phyloP scores from a whole-genome alignment of 1,140 invertebrate species.

The Drosophila micromelanica region DNA sequence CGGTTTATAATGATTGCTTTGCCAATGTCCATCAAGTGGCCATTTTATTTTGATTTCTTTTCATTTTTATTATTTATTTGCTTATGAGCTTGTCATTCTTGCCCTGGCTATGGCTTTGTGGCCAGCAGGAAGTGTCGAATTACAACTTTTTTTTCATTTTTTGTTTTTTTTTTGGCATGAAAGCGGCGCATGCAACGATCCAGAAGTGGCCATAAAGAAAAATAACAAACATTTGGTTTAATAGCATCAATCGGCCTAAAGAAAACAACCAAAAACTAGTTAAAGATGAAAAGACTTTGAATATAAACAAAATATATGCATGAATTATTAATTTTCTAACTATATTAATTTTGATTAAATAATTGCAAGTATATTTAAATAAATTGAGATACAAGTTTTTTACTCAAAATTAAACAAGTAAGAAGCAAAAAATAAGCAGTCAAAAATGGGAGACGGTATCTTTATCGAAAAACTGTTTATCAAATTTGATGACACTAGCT shows the following conservation, averaged over 20 bases:
- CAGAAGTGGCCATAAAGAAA: background rate
- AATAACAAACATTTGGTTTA: slow-evolving; percentile 23
- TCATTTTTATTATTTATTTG: slow-evolving; percentile 57
- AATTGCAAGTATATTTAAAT: no score
- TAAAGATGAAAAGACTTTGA: background rate
- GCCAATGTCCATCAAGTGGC: slow-evolving; percentile 57
- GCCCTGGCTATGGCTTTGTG: slow-evolving; percentile 13
- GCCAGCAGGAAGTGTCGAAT: slow-evolving; percentile 71
- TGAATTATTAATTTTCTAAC: no score
- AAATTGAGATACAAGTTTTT: no score
- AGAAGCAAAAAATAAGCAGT: no score
- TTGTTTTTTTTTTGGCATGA: slow-evolving; percentile 30
- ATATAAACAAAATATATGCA: no score
- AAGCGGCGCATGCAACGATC: slow-evolving; percentile 51
- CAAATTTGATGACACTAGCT: no score
- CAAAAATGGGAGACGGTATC: no score
- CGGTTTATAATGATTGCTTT: slow-evolving; percentile 18
- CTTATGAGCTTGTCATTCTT: slow-evolving; percentile 51
- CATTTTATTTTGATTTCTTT: slow-evolving; percentile 64
- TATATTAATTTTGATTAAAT: no score
- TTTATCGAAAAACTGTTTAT: no score
- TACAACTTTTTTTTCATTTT: slow-evolving; percentile 41
- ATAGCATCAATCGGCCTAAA: slow-evolving; percentile 7
- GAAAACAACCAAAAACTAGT: slow-evolving; percentile 1
- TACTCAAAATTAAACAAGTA: no score